Base-by-base conservation (phyloP, 2,888 invertebrate genomes). In the Hirtodrosophila duncani region DNA sequence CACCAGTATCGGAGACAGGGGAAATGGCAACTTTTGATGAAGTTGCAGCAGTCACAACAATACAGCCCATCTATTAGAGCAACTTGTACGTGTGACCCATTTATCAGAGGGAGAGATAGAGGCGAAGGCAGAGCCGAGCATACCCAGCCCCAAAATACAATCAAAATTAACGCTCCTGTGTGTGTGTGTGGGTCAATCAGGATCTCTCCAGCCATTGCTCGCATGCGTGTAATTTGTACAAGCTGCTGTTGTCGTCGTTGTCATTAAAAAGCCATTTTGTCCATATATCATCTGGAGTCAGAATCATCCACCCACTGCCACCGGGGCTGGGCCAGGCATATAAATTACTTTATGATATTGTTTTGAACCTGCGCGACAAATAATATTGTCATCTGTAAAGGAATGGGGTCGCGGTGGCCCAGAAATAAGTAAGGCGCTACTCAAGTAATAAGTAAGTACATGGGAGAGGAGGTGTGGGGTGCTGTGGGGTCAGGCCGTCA, bases 241-340 rank as follows among this genome's bases (percentile, higher is more conserved):
- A 85, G 85, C 85, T 84, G 82, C 84, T 83, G 81, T 81, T 84
- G 82, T 79, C 83, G 84, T 81, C 85, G 82, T 78, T 77, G 84
- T 79, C 80, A 83, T 85, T 86, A 86, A 84, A 83, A 83, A 83
- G 82, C 74, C 82, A 86, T 86, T 84, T 85, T 71, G 58, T 66
- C 77, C 80, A 83, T 84, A 84, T 83, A 81, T 78, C 77, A 78
- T 74, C n/a, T n/a, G n/a, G n/a, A n/a, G n/a, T n/a, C 59, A 23
- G 30, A 30, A 62, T 9, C 53, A 65, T 51, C 52, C 75, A 67
- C 64, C 66, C 74, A 41, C 63, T 43, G 13, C 57, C 48, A 31
- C 10, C 51, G 37, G 52, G 46, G 55, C 49, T 58, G 58, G 58
- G 48, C 60, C 67, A 51, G 63, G 80, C 64, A 74, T 69, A 82